A percentile compares a stretch with the other conserved stretches of the same genome.
Conservation (phyloP, 35 echinoderm and acorn worm species). For the Amphiura filiformis region DNA sequence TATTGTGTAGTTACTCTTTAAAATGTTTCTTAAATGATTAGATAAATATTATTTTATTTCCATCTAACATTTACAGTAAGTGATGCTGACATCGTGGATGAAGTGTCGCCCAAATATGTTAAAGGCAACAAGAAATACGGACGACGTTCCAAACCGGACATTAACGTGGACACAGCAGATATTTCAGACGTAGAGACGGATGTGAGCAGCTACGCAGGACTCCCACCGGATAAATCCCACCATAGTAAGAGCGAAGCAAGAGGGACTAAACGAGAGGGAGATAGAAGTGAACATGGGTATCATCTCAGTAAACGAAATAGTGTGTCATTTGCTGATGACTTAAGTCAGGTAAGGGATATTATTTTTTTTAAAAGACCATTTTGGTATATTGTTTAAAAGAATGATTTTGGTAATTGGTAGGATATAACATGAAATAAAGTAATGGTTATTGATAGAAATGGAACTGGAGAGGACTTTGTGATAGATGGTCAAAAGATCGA, state of each 20-base stretch:
- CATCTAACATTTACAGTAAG: not conserved
- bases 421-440: too few species aligned
- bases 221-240: constrained; percentile 13
- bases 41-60: not conserved
- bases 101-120: constrained; percentile 90
- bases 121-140: constrained; percentile 76
- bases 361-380: too few species aligned
- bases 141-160: constrained; percentile 74
- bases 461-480: too few species aligned
- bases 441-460: too few species aligned
- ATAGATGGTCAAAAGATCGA: too few species aligned
- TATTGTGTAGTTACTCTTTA: not conserved
- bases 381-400: too few species aligned
- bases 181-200: constrained; percentile 70
- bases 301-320: constrained; percentile 13
- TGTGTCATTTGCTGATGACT: constrained; percentile 61
- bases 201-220: constrained; percentile 39
- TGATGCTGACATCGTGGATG: constrained; percentile 35
- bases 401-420: too few species aligned
- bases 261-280: not conserved
- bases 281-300: not conserved
- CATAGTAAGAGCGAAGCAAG: constrained; percentile 16
- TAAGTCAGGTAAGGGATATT: constrained; percentile 39
- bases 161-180: constrained; percentile 62
- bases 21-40: not conserved